These are phyloP conservation scores for Orestias chungarensis DNA, from an alignment of 2,797 vertebrate species.

Conservation along the genomic window DNA sequence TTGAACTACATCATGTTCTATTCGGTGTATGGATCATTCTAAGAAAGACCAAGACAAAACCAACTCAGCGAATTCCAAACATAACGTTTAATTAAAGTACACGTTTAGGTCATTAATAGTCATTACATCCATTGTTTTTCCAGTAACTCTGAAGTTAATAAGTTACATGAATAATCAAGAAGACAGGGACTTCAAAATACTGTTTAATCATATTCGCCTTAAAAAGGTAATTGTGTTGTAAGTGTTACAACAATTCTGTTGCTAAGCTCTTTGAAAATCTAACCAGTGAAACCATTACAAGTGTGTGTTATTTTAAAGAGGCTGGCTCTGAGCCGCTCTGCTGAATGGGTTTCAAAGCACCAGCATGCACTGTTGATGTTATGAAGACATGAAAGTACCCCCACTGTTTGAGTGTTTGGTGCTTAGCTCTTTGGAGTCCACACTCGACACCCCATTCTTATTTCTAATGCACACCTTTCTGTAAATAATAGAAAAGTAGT, in stretches of 20 bases:
- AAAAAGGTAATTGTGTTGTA: neutral
- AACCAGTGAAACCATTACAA: constrained; percentile 1
- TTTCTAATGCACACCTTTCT: constrained; percentile 23
- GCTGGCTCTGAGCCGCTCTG: neutral
- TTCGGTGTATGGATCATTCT: neutral
- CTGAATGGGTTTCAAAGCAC: constrained; percentile 24
- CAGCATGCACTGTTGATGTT: neutral
- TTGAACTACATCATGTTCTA: too few species aligned
- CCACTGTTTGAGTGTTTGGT: constrained; percentile 9
- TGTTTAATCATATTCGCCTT: neutral
- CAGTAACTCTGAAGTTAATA: neutral
- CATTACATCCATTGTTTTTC: too few species aligned
- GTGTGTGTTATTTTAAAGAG: neutral
- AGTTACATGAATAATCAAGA: neutral
- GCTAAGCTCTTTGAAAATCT: neutral
- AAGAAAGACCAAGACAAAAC: neutral
- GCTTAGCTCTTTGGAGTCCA: constrained; percentile 9
- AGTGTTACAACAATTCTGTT: neutral
- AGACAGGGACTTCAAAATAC: neutral
- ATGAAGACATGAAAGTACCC: constrained; percentile 29
- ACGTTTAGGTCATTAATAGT: too few species aligned
- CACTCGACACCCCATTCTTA: constrained; percentile 22
- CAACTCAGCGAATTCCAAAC: neutral
- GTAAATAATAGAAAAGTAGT: constrained; percentile 56
- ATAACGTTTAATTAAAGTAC: neutral